Evolutionary conservation across 2,888 invertebrate genomes (phyloP).

Genomic region (Plebejus anna): DNA sequence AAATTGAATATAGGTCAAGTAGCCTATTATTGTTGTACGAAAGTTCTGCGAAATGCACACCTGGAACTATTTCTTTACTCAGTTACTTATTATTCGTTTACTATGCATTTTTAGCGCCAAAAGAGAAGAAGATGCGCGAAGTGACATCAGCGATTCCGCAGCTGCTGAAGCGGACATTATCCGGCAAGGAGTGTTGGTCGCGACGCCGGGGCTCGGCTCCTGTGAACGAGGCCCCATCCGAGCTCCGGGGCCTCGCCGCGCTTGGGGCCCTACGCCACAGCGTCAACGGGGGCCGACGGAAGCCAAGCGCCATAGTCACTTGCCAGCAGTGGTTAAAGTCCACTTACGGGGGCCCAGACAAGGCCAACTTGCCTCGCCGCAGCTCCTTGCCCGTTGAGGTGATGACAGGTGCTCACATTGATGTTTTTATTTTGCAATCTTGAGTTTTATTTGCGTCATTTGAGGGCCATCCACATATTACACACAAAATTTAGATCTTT

Average conservation of each 20-base stretch:
- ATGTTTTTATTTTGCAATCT: slow-evolving; percentile 34
- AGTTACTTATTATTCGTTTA: too few relatives aligned
- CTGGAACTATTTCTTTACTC: too few relatives aligned
- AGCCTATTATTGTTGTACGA: too few relatives aligned
- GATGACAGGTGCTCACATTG: slow-evolving; percentile 59
- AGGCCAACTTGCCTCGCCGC: slow-evolving; percentile 50
- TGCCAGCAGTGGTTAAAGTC: slow-evolving; percentile 60
- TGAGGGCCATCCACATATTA: background rate
- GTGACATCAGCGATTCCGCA: slow-evolving; percentile 48
- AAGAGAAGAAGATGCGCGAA: slow-evolving; percentile 56
- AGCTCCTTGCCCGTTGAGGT: slow-evolving; percentile 72
- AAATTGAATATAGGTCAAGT: too few relatives aligned
- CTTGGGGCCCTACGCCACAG: slow-evolving; percentile 47
- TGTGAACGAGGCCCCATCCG: slow-evolving; percentile 51
- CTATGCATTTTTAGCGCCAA: slow-evolving; percentile 44
- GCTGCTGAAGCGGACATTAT: slow-evolving; percentile 51
- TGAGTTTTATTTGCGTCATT: slow-evolving; percentile 23
- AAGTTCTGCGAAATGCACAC: too few relatives aligned
- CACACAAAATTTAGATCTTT: background rate
- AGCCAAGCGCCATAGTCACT: slow-evolving; percentile 45
- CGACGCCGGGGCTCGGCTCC: slow-evolving; percentile 64
- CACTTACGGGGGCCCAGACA: slow-evolving; percentile 47
- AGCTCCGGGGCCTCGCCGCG: slow-evolving; percentile 48
- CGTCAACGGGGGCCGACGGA: slow-evolving; percentile 51
- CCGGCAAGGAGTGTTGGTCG: slow-evolving; percentile 51